Evolutionary conservation across 2,113 vertebrate species (phyloP), one percentile per base, ranked within the genome.

Genomic region (Ammodytes marinus): DNA sequence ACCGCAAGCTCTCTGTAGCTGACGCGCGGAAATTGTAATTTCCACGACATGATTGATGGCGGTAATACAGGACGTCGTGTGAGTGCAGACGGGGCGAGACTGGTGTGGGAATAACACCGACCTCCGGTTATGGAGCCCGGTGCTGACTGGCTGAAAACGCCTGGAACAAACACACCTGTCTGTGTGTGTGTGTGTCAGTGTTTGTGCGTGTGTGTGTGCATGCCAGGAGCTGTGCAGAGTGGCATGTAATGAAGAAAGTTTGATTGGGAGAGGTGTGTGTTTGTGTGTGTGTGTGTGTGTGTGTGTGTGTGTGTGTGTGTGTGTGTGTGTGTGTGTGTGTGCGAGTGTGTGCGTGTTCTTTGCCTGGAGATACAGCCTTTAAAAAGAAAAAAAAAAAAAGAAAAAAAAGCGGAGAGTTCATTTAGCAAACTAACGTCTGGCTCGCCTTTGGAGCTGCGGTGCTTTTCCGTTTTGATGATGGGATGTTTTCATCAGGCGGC

Each of bases 11-110:
- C 92, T 92, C 85, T 66, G 86, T 76, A 88, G 94, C 94, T 94
- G 93, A 95, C 93, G 82, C 89, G 90, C 82, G 93, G 92, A 95
- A 94, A 95, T 95, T 94, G 92, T 92, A 95, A 95, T 94, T 93
- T 94, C 91, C 89, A 10, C 88, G 71, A 91, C 90, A 95, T 95
- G 95, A 95, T 95, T 94, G 94, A 95, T 96, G 95, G 87, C 89
- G 46, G 92, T 86, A 96, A 95, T 96, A 93, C 90, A 83, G 79
- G 76, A 85, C 74, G 79, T 83, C 78, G 80, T 89, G 90, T 82
- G 93, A 91, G 91, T 89, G 88, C 88, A 83, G 92, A 83, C 82
- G 79, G 83, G 82, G 89, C 82, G 80, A 89, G 83, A 85, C 85
- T 75, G 83, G 45, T 66, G 83, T 75, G 91, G 91, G 91, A 90